Base-by-base conservation (phyloP, 2,888 invertebrate species). In the Ceratothoa steindachneri region DNA sequence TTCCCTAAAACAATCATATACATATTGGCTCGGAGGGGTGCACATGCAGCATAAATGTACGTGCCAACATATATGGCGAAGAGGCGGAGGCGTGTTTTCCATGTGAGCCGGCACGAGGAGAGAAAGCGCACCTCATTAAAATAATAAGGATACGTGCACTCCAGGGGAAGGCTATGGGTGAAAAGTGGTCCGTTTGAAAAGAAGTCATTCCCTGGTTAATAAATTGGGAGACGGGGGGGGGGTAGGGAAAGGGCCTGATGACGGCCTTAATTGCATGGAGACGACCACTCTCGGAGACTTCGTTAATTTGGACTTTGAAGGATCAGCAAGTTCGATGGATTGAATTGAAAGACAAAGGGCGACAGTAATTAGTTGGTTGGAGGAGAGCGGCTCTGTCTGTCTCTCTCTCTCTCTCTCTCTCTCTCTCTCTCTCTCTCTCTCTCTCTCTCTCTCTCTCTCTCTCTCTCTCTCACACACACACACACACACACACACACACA, bases 281-380 rank as follows among this genome's bases (percentile, higher is more conserved):
- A 41, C 41, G 41, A 41, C 41, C 41, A 41, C 41, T 41, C 41
- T 41, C 51, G 24, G 51, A 65, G 55, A 29, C 67, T 3, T 30
- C 67, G 30, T 30, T 30, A 60, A 60, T 60, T 60, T 24, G 60
- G 60, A n/a, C 60, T 60, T 60, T 60, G 60, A 60, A 60, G 60
- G 60, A 60, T 60, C 60, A 60, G 60, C 60, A 60, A 60, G 22
- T 60, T 24, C 3, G 9, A 60, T 24, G 60, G 60, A 60, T 60
- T 60, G 60, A 60, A 24, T 60, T 60, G 22, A 24, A 60, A 60
- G 60, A 60, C 60, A 60, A 60, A 60, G 60, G 60, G 24, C 27
- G 60, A 7, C 60, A 60, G 2, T 60, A 60, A 60, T 60, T 60
- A 60, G 60, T 60, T 60, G 60, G 60, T 60, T 24, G 27, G 60